phyloP scores from a whole-genome alignment of 2,797 vertebrate species.

The Acrossocheilus fasciatus region DNA sequence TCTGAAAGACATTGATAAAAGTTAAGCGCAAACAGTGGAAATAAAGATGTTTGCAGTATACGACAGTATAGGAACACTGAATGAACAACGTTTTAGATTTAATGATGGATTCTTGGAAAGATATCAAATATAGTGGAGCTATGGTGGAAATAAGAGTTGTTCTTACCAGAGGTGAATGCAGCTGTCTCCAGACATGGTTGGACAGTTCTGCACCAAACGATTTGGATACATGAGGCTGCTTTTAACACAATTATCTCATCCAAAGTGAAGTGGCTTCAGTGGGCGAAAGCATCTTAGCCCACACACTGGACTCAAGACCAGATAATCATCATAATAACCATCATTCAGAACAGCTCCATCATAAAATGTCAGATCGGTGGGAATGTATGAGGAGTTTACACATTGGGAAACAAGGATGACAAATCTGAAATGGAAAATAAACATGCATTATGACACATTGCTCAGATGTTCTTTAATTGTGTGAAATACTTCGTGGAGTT shows the following conservation, averaged over 20 bases:
- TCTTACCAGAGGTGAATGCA: slow-evolving; percentile 69
- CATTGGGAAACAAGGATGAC: not conserved
- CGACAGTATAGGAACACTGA: not conserved
- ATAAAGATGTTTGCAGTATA: slow-evolving; percentile 3
- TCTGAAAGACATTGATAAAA: not conserved
- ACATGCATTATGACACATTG: not conserved
- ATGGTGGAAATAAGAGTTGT: not conserved
- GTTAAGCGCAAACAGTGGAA: not conserved
- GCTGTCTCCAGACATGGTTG: slow-evolving; percentile 63
- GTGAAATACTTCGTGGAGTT: not conserved
- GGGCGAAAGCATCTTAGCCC: slow-evolving; percentile 62
- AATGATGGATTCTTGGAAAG: slow-evolving; percentile 20
- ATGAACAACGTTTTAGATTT: slow-evolving; percentile 8
- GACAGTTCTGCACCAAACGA: slow-evolving; percentile 56
- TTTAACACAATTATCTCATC: slow-evolving; percentile 73
- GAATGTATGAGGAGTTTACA: not conserved
- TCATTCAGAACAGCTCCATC: slow-evolving; percentile 29
- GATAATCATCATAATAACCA: slow-evolving; percentile 44
- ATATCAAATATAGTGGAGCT: not conserved
- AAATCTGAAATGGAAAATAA: slow-evolving; percentile 8
- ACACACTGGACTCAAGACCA: slow-evolving; percentile 61
- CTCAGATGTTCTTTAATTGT: too few species aligned
- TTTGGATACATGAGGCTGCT: slow-evolving; percentile 58
- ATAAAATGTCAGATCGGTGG: slow-evolving; percentile 10
- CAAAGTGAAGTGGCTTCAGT: slow-evolving; percentile 69